Evolutionary conservation across 2,888 invertebrate species (phyloP).

Genomic region (Anoplius nigerrimus): DNA sequence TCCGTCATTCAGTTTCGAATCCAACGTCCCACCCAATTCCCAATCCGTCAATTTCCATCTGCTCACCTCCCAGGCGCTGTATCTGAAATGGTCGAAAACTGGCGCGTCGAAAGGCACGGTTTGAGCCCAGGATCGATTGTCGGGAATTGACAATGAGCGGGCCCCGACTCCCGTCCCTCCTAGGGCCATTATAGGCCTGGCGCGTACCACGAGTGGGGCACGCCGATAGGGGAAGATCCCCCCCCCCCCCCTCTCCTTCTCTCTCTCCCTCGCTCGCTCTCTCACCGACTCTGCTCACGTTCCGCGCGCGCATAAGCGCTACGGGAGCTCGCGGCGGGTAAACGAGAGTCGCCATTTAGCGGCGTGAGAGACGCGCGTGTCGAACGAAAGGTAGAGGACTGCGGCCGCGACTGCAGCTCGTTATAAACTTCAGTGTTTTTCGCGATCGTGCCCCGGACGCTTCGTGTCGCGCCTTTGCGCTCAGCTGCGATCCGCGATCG

Average conservation of each 20-base stretch:
- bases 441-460: too few relatives aligned
- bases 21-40: too few relatives aligned
- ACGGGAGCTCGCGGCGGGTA: conserved; percentile 47
- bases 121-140: too few relatives aligned
- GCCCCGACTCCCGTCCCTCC: conserved; percentile 9
- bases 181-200: conserved; percentile 22
- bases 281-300: conserved; percentile 39
- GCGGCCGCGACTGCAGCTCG: conserved; percentile 5
- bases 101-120: too few relatives aligned
- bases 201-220: background rate
- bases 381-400: conserved; percentile 9
- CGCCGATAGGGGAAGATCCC: conserved; percentile 43
- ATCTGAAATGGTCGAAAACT: too few relatives aligned
- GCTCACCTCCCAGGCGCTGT: too few relatives aligned
- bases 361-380: conserved; percentile 41
- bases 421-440: too few relatives aligned
- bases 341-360: conserved; percentile 51
- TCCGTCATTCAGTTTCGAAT: too few relatives aligned
- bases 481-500: too few relatives aligned
- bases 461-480: too few relatives aligned
- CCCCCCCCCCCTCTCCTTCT: conserved; percentile 26
- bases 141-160: background rate
- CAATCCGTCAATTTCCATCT: too few relatives aligned
- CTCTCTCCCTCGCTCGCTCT: conserved; percentile 29
- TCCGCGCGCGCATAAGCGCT: conserved; percentile 49